Evolutionary conservation across 2,888 invertebrate genomes (phyloP), one percentile per base, ranked within the genome.

Genomic region (Ormyrus pomaceus): DNA sequence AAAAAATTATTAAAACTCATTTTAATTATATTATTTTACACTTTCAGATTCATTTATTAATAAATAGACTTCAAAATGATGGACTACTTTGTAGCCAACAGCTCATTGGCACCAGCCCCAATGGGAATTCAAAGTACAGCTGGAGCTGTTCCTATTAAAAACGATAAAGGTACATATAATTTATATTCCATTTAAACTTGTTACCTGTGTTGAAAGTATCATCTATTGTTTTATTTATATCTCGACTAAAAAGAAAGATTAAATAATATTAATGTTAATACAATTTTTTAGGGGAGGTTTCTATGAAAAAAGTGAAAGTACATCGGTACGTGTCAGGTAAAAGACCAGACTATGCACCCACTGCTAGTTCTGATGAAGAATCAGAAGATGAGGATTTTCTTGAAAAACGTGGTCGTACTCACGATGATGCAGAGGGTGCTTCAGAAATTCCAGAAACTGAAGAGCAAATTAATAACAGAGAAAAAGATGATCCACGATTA

Each of bases 251-350:
- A 34, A 34, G 34, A 53, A 61, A 53, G 34, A 55, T 45, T 56
- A 55, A 61, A 4, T 46, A 45, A 34, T 69, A 55, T 10, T 45
- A 51, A 64, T 51, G 34, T 45, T 4, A 48, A 73, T 56, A 3
- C 6, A 9, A 11, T 65, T 71, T 34, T 58, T 2, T 88, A 98
- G 98, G 98, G 89, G 98, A 98, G 92, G 92, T 98, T 85, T 97
- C 98, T 87, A 99, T 99, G 99, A 97, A 99, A 93, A 99, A 99
- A 91, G 99, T 99, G 50, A 99, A 99, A 92, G 99, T 99, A 0
- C 98, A 97, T 89, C 94, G 99, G 72, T 99, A 99, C 90, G 98
- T 99, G 81, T 98, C 99, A 50, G 99, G 99, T 81, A 99, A 99
- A 92, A 94, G 97, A 84, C 98, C 98, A 19, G 98, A 98, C 88